phyloP scores from a whole-genome alignment of 2,888 invertebrate species.

The Idaea aversata region DNA sequence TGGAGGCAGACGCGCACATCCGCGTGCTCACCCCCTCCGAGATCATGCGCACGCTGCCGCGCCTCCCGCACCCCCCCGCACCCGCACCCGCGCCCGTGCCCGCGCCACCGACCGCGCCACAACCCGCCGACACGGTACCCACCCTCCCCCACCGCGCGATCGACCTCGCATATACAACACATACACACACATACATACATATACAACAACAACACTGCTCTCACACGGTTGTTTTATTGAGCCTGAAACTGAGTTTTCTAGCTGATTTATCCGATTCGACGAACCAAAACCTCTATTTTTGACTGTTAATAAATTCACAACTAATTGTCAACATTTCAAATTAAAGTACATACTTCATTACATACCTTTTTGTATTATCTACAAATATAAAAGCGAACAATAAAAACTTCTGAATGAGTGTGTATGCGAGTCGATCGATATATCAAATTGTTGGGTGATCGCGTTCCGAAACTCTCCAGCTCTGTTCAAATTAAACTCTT shows the following conservation, averaged over 20 bases:
- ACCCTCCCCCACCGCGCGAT: slow-evolving; percentile 19
- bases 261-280: too few species aligned
- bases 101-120: slow-evolving; percentile 41
- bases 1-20: slow-evolving; percentile 88
- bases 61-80: slow-evolving; percentile 83
- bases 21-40: slow-evolving; percentile 93
- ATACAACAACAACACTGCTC: not conserved
- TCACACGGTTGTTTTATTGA: too few species aligned
- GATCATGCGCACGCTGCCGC: slow-evolving; percentile 94
- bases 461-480: slow-evolving; percentile 50
- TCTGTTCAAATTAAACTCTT: slow-evolving; percentile 43
- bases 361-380: too few species aligned
- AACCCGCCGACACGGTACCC: slow-evolving; percentile 31
- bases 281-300: too few species aligned
- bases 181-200: slow-evolving; percentile 13
- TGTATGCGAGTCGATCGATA: slow-evolving; percentile 61
- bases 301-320: too few species aligned
- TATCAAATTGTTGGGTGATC: slow-evolving; percentile 71
- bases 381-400: too few species aligned
- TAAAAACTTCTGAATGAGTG: slow-evolving; percentile 32
- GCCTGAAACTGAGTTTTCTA: too few species aligned
- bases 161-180: slow-evolving; percentile 21
- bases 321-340: too few species aligned
- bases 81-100: slow-evolving; percentile 47
- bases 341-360: too few species aligned